Evolutionary conservation across 37 sponge, comb jelly and placozoan species (phyloP).

Genomic region (Agelas oroides): DNA sequence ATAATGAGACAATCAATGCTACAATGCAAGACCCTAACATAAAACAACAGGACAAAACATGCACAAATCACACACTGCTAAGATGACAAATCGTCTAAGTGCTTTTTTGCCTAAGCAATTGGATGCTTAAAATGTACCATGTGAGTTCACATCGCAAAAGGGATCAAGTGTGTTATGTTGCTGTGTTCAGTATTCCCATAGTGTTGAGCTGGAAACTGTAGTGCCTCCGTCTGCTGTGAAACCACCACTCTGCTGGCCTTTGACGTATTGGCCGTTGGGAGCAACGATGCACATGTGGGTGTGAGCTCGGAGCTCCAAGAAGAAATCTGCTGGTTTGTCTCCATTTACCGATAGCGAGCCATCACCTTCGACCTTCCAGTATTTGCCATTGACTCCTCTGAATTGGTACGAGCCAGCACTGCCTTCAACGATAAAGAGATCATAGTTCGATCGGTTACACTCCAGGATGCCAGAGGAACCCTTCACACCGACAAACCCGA

Average conservation of each 20-base stretch:
- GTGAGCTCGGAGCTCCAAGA: slow-evolving; percentile 87
- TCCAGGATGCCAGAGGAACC: slow-evolving; percentile 74
- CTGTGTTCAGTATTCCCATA: slow-evolving; percentile 87
- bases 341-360: slow-evolving; percentile 56
- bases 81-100: not conserved
- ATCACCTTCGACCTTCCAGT: slow-evolving; percentile 69
- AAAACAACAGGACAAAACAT: no score
- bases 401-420: slow-evolving; percentile 74
- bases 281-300: slow-evolving; percentile 77
- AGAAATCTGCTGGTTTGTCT: slow-evolving; percentile 65
- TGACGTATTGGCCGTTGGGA: slow-evolving; percentile 77
- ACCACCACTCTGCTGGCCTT: slow-evolving; percentile 72
- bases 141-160: no score
- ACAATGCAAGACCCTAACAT: no score
- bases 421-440: slow-evolving; percentile 67
- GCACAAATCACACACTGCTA: not conserved
- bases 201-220: slow-evolving; percentile 45
- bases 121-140: no score
- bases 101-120: no score
- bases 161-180: no score
- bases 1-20: no score
- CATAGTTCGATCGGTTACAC: slow-evolving; percentile 88
- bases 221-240: slow-evolving; percentile 64
- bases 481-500: slow-evolving; percentile 90
- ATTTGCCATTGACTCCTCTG: slow-evolving; percentile 73